Evolutionary conservation across 2,888 invertebrate species (phyloP).

Genomic region (Malthinus flaveolus): DNA sequence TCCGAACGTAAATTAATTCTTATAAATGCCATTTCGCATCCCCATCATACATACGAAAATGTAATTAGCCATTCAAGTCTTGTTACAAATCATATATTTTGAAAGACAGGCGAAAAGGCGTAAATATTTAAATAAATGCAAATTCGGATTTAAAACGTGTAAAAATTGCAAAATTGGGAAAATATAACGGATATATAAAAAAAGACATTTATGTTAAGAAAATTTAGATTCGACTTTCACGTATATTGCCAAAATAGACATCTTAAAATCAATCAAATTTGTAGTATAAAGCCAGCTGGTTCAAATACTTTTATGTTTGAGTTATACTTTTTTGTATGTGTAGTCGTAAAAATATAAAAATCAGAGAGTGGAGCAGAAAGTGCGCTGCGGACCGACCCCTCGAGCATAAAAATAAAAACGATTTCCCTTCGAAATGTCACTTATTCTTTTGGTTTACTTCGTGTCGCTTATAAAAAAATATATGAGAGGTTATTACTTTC

Average conservation of each 20-base stretch:
- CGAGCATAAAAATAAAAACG: conserved; percentile 18
- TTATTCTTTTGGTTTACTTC: conserved; percentile 12
- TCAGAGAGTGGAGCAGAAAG: conserved; percentile 14
- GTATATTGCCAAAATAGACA: background rate
- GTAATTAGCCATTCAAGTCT: too few relatives aligned
- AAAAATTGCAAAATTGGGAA: too few relatives aligned
- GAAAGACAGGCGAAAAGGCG: too few relatives aligned
- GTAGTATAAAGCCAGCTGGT: background rate
- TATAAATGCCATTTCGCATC: too few relatives aligned
- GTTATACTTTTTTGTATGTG: conserved; percentile 15
- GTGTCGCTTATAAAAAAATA: conserved; percentile 1
- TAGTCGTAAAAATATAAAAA: conserved; percentile 19
- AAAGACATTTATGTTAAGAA: too few relatives aligned
- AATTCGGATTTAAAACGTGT: too few relatives aligned
- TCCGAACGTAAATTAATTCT: too few relatives aligned
- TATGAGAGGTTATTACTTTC: conserved; percentile 14
- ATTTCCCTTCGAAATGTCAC: conserved; percentile 16
- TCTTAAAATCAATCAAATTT: conserved; percentile 1
- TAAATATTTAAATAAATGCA: too few relatives aligned
- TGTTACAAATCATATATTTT: too few relatives aligned
- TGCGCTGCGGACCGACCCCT: conserved; percentile 1
- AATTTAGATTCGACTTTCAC: too few relatives aligned
- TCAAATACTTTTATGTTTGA: conserved; percentile 1
- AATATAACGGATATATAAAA: too few relatives aligned
- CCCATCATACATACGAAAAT: too few relatives aligned